Evolutionary conservation across 1,140 invertebrate species (phyloP).

Genomic region (Zaprionus gabonicus): DNA sequence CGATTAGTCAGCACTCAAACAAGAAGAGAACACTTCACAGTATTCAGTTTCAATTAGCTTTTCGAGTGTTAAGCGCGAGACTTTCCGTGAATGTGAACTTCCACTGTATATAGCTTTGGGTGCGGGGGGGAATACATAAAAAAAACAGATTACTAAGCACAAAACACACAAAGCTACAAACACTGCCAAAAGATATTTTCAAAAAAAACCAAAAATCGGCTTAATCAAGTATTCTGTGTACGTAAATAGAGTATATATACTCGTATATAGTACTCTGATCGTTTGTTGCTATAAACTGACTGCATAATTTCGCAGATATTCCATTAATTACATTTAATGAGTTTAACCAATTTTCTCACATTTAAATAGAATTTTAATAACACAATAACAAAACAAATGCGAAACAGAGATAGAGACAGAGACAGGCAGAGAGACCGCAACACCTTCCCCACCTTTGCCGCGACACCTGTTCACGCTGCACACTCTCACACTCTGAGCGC

Average conservation of each 20-base stretch:
- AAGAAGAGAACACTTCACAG: neutral
- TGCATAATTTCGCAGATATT: conserved; percentile 4
- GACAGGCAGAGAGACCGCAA: conserved; percentile 51
- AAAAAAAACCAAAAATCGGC: conserved; percentile 10
- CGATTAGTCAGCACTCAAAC: neutral
- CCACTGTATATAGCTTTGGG: conserved; percentile 9
- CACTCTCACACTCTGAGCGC: conserved; percentile 57
- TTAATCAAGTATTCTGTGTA: conserved; percentile 20
- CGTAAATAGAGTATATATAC: neutral
- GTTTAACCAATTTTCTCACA: conserved; percentile 32
- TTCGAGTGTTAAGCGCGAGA: neutral
- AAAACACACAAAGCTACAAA: conserved; percentile 9
- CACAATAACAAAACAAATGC: conserved; percentile 8
- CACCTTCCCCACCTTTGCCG: conserved; percentile 28
- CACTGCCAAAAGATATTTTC: conserved; percentile 26
- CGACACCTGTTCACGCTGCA: conserved; percentile 38
- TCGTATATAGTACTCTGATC: too few relatives aligned
- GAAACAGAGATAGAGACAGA: conserved; percentile 15
- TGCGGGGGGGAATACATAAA: neutral
- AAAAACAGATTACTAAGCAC: conserved; percentile 29
- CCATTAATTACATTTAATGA: conserved; percentile 28
- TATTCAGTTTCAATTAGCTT: neutral
- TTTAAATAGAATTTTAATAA: conserved; percentile 57
- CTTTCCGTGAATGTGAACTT: neutral
- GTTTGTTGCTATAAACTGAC: conserved; percentile 4